These are phyloP conservation scores for Athetis lepigone DNA, from an alignment of 2,888 invertebrate species.

Conservation along the genomic window DNA sequence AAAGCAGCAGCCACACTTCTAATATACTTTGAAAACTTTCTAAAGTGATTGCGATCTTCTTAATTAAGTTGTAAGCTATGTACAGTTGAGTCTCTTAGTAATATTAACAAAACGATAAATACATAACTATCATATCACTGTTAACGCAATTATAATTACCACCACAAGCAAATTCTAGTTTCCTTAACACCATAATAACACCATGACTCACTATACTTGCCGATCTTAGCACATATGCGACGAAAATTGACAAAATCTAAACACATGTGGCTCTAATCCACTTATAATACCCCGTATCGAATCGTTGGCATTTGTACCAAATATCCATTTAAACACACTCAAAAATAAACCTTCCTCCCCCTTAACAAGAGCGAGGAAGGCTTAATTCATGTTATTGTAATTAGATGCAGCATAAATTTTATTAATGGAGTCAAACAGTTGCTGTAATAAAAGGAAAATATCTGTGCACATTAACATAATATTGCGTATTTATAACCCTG, in stretches of 20 bases:
- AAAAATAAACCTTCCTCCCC: slow-evolving; percentile 60
- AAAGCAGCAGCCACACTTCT: no score
- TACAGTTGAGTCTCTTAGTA: no score
- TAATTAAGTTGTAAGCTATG: no score
- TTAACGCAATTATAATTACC: neutral
- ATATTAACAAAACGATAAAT: neutral
- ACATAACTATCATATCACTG: neutral
- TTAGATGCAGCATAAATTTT: slow-evolving; percentile 77
- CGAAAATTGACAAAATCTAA: slow-evolving; percentile 69
- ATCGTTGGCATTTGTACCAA: slow-evolving; percentile 64
- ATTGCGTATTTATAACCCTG: slow-evolving; percentile 60
- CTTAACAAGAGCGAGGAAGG: slow-evolving; percentile 45
- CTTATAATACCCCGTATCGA: slow-evolving; percentile 72
- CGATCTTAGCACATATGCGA: slow-evolving; percentile 64
- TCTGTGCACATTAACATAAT: slow-evolving; percentile 62
- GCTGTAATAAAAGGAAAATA: slow-evolving; percentile 74
- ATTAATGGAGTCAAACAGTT: slow-evolving; percentile 77
- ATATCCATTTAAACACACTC: slow-evolving; percentile 30
- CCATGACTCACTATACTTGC: slow-evolving; percentile 48
- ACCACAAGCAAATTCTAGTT: slow-evolving; percentile 31
- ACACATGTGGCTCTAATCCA: slow-evolving; percentile 76
- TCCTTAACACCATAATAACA: slow-evolving; percentile 40
- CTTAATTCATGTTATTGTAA: slow-evolving; percentile 64
- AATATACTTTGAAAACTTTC: no score
- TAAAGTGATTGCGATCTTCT: no score